Base-by-base conservation (phyloP, 1,140 invertebrate genomes). In the Euschistus heros region DNA sequence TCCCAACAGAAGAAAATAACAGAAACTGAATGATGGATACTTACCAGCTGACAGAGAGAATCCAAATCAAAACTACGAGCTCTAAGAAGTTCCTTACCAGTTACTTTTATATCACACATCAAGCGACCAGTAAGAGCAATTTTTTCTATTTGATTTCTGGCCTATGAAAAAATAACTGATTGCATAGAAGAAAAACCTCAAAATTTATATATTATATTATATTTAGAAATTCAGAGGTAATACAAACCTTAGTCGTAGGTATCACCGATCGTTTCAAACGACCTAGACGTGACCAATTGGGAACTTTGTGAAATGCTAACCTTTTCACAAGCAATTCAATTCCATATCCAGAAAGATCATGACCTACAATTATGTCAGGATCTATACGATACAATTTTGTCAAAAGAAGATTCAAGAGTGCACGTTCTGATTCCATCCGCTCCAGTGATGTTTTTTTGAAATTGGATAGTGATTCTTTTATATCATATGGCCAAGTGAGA, bases 291-390 rank as follows among this genome's bases (percentile, higher is more conserved):
- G 92, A 97, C 91, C 94, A 98, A 73, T 92, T 86, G 0, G 87
- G 84, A 59, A 94, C 85, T 73, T 92, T 85, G 69, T 81, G 77
- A 20, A 46, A 68, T 54, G n/a, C 76, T 44, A 97, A 83, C 69
- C 94, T 85, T 73, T 95, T 91, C 76, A 90, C 94, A 10, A 86
- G 88, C 73, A 86, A 83, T 24, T 65, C 67, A 27, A 68, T 68
- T 3, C 63, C 64, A 44, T 55, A 68, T n/a, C 67, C 67, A 14
- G 64, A 64, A 24, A 93, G 79, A 76, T 97, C 94, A 74, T 97
- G 93, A 2, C 94, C 94, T 7, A 98, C 84, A 57, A 98, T 83
- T 14, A 98, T 75, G 79, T 99, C 97, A 0, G 95, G 91, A 80
- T 98, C 95, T 42, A 91, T 78, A 73, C 87, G 87, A 72, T 87